Evolutionary conservation across 2,888 invertebrate species (phyloP).

Genomic region (Pollenia amentaria): DNA sequence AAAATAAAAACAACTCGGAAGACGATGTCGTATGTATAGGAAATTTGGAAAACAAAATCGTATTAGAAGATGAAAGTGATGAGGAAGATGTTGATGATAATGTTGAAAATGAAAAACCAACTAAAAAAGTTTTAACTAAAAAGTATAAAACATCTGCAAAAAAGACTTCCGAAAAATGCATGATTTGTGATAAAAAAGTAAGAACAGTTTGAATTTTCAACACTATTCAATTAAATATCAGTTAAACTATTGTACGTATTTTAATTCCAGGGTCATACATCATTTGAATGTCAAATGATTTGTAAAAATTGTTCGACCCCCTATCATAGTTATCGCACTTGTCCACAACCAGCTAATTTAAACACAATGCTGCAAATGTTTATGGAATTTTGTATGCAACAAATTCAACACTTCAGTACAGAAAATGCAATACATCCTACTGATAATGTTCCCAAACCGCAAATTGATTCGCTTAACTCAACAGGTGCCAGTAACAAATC

Average conservation of each 20-base stretch:
- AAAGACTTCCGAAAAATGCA: slow-evolving; percentile 74
- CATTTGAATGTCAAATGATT: slow-evolving; percentile 82
- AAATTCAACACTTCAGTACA: slow-evolving; percentile 77
- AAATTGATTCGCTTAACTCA: slow-evolving; percentile 1
- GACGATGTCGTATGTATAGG: slow-evolving; percentile 83
- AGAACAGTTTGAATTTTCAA: not conserved
- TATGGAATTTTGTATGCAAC: slow-evolving; percentile 82
- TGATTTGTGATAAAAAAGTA: slow-evolving; percentile 81
- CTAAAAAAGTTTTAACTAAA: slow-evolving; percentile 16
- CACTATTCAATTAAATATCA: not conserved
- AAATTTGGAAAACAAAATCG: slow-evolving; percentile 76
- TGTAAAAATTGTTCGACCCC: slow-evolving; percentile 81
- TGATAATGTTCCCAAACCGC: slow-evolving; percentile 37
- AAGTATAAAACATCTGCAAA: slow-evolving; percentile 51
- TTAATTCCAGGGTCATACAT: slow-evolving; percentile 79
- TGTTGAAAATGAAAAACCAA: slow-evolving; percentile 75
- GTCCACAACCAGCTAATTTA: slow-evolving; percentile 80
- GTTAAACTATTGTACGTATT: not conserved
- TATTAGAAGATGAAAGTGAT: slow-evolving; percentile 79
- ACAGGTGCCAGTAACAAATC: slow-evolving; percentile 64
- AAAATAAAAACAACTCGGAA: slow-evolving; percentile 72
- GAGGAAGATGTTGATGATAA: not conserved
- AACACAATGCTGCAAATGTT: slow-evolving; percentile 81
- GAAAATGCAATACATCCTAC: slow-evolving; percentile 61
- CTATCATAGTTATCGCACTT: slow-evolving; percentile 80